These are phyloP conservation scores for Ptychoptera albimana DNA, from an alignment of 2,888 invertebrate genomes.

Conservation along the genomic window DNA sequence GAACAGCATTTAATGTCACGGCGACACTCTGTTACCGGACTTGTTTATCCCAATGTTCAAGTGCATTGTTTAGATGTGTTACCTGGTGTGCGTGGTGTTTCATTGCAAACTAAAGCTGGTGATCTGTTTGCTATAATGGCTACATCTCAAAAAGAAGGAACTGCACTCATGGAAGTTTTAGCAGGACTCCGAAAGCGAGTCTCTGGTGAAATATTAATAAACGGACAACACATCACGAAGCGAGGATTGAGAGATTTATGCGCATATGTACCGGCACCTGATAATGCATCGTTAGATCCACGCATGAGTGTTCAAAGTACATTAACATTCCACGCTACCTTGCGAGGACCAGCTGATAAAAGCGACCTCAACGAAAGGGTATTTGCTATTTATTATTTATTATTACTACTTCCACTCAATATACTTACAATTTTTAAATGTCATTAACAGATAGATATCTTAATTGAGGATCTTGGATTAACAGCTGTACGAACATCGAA, in stretches of 20 bases:
- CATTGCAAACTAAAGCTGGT: conserved; percentile 79
- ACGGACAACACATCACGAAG: conserved; percentile 67
- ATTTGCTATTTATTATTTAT: conserved; percentile 15
- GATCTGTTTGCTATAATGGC: conserved; percentile 84
- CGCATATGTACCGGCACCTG: conserved; percentile 28
- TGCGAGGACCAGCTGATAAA: conserved; percentile 33
- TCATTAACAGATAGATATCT: conserved; percentile 59
- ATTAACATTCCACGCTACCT: conserved; percentile 63
- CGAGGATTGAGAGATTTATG: conserved; percentile 58
- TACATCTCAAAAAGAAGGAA: conserved; percentile 74
- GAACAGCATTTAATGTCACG: conserved; percentile 15
- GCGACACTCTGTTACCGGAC: conserved; percentile 25
- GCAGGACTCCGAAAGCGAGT: conserved; percentile 53
- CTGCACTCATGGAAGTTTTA: conserved; percentile 67
- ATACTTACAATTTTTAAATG: conserved; percentile 4
- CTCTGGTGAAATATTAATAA: conserved; percentile 68
- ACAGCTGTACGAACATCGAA: conserved; percentile 79
- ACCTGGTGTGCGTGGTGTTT: conserved; percentile 51
- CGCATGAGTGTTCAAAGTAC: conserved; percentile 84
- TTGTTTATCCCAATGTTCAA: conserved; percentile 31
- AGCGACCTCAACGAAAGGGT: conserved; percentile 57
- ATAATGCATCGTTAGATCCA: conserved; percentile 33
- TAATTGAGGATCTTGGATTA: conserved; percentile 82
- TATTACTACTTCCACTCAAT: too few relatives aligned
- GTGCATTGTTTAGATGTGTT: conserved; percentile 61